Evolutionary conservation across 2,888 invertebrate species (phyloP).

Genomic region (Exephanes ischioxanthus): DNA sequence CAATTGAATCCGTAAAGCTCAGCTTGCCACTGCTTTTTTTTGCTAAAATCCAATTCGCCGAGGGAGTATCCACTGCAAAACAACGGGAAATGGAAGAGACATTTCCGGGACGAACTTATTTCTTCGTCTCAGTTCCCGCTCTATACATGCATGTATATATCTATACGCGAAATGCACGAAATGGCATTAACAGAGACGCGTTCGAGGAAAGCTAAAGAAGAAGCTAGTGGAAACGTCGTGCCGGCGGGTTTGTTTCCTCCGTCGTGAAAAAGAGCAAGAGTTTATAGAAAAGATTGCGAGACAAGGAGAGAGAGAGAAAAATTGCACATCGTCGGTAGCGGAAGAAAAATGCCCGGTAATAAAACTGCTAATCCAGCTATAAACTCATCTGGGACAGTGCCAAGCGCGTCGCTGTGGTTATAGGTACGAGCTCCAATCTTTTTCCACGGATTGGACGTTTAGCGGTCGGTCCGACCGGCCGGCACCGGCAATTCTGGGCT

Average conservation of each 20-base stretch:
- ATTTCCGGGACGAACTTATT: neutral
- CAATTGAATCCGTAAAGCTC: neutral
- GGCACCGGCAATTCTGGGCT: neutral
- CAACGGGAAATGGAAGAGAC: neutral
- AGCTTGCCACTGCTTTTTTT: neutral
- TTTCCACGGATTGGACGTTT: slow-evolving; percentile 45
- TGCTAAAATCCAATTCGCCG: slow-evolving; percentile 4
- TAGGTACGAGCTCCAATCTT: slow-evolving; percentile 29
- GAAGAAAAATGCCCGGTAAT: slow-evolving; percentile 42
- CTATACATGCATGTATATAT: neutral
- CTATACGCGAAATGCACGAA: neutral
- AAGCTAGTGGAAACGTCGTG: slow-evolving; percentile 23
- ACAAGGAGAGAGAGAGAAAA: slow-evolving; percentile 11
- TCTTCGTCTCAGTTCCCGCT: slow-evolving; percentile 1
- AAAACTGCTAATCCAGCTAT: slow-evolving; percentile 54
- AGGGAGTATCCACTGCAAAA: neutral
- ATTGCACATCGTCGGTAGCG: slow-evolving; percentile 42
- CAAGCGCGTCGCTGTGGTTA: slow-evolving; percentile 1
- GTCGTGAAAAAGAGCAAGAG: slow-evolving; percentile 15
- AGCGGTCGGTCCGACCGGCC: slow-evolving; percentile 28
- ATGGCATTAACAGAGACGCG: slow-evolving; percentile 17
- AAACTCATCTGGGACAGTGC: slow-evolving; percentile 53
- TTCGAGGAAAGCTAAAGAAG: slow-evolving; percentile 17
- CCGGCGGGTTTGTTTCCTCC: neutral
- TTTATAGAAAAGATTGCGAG: slow-evolving; percentile 4